Evolutionary conservation across 2,888 invertebrate genomes (phyloP), one percentile per base, ranked within the genome.

Genomic region (Neocrepidodera transversa): DNA sequence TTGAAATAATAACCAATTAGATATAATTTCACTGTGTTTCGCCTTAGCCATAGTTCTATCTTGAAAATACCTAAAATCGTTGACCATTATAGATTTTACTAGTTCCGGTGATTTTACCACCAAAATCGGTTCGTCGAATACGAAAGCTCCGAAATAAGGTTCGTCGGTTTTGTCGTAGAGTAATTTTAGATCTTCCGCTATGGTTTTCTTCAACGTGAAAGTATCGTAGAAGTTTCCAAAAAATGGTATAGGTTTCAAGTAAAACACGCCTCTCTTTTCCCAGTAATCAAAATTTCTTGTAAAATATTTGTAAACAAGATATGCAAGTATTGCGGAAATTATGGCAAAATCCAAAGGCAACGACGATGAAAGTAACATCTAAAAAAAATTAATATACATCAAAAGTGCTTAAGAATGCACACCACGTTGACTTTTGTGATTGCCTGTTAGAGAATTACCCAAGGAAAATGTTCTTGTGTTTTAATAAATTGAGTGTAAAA

Each of bases 61-160:
- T 1, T 75, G 73, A 65, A 83, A 83, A 62, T 80, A 74, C 4
- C 79, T 75, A 58, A 83, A 83, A 68, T 83, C 82, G 35, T 80
- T 78, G 1, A 82, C 78, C 60, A 83, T 63, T 14, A 83, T 71
- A 6, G 76, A 71, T 61, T 82, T 83, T 17, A 83, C 78, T 1
- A 82, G 58, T 32, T 82, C 78, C 0, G 82, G 81, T 66, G 80
- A 79, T 35, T 80, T 74, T 0, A 83, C 54, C 0, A 84, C 65
- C 1, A 84, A 60, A 40, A 78, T 77, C 0, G 84, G 84, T 56
- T 78, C 79, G 80, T 82, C 43, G 81, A 60, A 62, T 13, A 62
- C 35, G n/a, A 58, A 64, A 13, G 58, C 52, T n/a, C 62, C 62
- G 17, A 58, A 62, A 14, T 53, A 53, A 10, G 53, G 53, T 48